Percentiles rank a stretch among this genome's conserved stretches.
Evolutionary conservation across 2,113 vertebrate species (phyloP).

Genomic region (Raja brachyura): DNA sequence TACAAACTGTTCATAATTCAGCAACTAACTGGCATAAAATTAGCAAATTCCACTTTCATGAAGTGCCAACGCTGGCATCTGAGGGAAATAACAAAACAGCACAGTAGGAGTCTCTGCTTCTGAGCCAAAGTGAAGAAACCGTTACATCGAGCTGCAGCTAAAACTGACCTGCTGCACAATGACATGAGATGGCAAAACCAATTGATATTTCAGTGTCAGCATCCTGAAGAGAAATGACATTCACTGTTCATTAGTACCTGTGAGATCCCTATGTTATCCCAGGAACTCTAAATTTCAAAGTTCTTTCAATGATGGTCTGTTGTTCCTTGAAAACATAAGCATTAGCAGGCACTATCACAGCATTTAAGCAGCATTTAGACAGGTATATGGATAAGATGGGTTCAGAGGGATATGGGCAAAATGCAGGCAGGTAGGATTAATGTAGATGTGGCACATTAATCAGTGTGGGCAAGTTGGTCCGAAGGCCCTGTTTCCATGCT

Average conservation of each 20-base stretch:
- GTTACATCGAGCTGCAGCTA: neutral
- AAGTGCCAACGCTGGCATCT: neutral
- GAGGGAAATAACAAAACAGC: neutral
- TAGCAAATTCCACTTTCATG: neutral
- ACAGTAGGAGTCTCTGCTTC: neutral
- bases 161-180: neutral
- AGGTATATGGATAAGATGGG: too few relatives aligned
- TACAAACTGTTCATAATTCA: slow-evolving; percentile 25
- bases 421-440: too few relatives aligned
- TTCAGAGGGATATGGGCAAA: too few relatives aligned
- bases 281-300: neutral
- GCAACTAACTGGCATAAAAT: slow-evolving; percentile 24
- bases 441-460: too few relatives aligned
- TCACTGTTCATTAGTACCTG: neutral
- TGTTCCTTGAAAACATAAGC: neutral
- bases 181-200: neutral
- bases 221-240: neutral
- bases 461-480: too few relatives aligned
- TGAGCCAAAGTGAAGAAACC: neutral
- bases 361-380: too few relatives aligned
- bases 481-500: too few relatives aligned
- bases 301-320: neutral
- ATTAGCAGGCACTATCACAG: neutral
- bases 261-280: neutral
- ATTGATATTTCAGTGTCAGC: neutral